Base-by-base conservation (phyloP, 2,797 vertebrate genomes). In the Cynodonichthys magdalenae region DNA sequence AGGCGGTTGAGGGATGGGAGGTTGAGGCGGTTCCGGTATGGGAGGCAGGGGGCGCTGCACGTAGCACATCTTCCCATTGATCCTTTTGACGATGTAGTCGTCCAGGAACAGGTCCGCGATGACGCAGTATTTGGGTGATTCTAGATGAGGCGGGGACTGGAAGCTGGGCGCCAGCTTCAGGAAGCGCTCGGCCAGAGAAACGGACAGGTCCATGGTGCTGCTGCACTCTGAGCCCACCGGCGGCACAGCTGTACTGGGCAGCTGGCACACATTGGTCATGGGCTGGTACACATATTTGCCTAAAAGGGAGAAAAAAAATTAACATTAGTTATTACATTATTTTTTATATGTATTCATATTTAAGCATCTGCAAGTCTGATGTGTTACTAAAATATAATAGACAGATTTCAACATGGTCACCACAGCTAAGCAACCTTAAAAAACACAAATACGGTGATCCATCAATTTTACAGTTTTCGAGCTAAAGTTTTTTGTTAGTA, bases 51-150 rank as follows among this genome's bases (percentile, higher is more conserved):
- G 95, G 53, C 95, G 92, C 91, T 99, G 97, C 65, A 99, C 96
- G 0, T 99, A 99, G 86, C 97, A 99, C 97, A 99, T 98, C 93
- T 98, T 99, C 39, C 97, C 97, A 0, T 98, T 98, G 81, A 99
- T 98, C 84, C 97, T 96, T 64, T 97, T 98, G 48, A 99, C 96
- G 0, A 97, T 94, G 83, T 98, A 99, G 91, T 95, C 96, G 63
- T 99, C 96, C 51, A 97, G 93, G 74, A 99, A 99, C 60, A 98
- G 96, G 81, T 98, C 96, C 0, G 96, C 95, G 17, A 98, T 98
- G 53, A 95, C 92, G 84, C 97, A 98, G 93, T 96, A 96, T 77
- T 94, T 95, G 0, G 96, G 96, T 0, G 96, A 95, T 59, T 96
- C 95, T 0, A 96, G 93, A 69, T 94, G 94, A 27, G 96, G 93